These are phyloP conservation scores for Amaurobius ferox DNA, from an alignment of 2,888 invertebrate species.

Conservation along the genomic window DNA sequence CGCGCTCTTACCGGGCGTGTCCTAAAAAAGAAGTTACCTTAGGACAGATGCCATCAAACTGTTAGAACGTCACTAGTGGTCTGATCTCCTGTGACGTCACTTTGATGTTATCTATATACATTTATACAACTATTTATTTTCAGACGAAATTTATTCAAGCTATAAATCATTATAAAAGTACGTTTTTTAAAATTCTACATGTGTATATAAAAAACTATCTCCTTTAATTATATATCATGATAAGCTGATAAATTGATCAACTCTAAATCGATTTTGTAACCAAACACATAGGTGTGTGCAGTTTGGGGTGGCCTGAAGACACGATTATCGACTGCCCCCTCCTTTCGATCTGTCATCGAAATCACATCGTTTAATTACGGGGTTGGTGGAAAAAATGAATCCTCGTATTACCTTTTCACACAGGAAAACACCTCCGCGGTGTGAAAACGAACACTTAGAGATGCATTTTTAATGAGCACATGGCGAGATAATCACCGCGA, in stretches of 20 bases:
- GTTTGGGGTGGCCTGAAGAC: neutral
- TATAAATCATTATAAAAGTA: no score
- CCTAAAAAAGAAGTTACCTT: no score
- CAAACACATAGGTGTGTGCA: neutral
- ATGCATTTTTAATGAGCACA: constrained; percentile 3
- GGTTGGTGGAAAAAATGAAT: neutral
- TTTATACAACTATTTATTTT: no score
- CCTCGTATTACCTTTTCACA: neutral
- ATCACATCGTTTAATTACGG: neutral
- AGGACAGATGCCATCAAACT: no score
- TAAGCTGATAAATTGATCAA: neutral
- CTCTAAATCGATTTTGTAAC: neutral
- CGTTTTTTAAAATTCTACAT: no score
- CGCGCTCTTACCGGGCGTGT: no score
- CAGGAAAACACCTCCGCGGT: constrained; percentile 2
- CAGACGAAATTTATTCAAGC: no score
- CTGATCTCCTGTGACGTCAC: no score
- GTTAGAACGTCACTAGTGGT: no score
- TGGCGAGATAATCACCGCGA: neutral
- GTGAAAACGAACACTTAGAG: constrained; percentile 1
- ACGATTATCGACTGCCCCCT: neutral
- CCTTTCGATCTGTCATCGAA: neutral
- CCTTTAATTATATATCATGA: neutral
- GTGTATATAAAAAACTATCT: neutral
- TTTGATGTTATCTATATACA: no score